phyloP scores from a whole-genome alignment of 2,113 vertebrate species.

The Tetrao urogallus region DNA sequence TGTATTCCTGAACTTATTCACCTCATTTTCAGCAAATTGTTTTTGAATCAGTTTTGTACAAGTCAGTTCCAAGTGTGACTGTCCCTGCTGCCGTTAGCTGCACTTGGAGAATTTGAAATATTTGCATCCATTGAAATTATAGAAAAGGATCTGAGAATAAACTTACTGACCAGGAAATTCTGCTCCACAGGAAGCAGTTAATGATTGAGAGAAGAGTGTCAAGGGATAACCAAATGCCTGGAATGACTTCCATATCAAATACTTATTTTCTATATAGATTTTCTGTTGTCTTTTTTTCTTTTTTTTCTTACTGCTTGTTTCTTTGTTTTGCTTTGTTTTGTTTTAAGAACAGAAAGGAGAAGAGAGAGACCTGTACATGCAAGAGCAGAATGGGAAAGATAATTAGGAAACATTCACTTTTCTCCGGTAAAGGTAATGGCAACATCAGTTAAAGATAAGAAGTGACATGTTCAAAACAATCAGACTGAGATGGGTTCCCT shows the following conservation, averaged over 20 bases:
- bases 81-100: neutral
- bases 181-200: neutral
- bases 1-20: neutral
- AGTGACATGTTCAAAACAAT: neutral
- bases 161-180: neutral
- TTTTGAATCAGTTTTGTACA: neutral
- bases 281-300: neutral
- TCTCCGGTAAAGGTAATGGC: neutral
- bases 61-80: neutral
- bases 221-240: neutral
- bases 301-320: neutral
- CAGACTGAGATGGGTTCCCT: neutral
- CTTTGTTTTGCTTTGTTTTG: neutral
- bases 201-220: neutral
- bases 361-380: neutral
- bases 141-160: neutral
- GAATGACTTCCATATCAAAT: neutral
- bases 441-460: neutral
- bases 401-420: neutral
- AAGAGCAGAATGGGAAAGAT: neutral
- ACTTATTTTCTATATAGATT: neutral
- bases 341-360: neutral
- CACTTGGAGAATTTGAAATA: rapidly evolving
- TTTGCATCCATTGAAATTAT: neutral
- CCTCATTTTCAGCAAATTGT: neutral